Base-by-base conservation (phyloP, 2,797 vertebrate genomes). In the Octomys mimax region DNA sequence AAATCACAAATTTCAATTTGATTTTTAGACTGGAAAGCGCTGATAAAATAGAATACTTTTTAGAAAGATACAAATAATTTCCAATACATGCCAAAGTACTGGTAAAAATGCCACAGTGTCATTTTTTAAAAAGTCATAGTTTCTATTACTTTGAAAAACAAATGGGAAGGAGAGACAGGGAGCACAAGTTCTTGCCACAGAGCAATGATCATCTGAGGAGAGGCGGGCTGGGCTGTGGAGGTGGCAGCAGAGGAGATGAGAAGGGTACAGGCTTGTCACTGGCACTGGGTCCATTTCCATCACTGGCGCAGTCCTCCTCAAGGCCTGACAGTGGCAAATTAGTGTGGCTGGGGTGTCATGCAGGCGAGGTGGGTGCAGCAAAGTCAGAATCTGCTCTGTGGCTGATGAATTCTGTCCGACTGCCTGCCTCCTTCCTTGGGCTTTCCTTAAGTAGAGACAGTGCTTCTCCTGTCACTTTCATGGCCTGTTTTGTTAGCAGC, bases 1-100 rank as follows among this genome's bases (percentile, higher is more conserved):
- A 68, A 90, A 84, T 95, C 83, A 91, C 84, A 70, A 36, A 68
- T 93, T 95, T 87, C 87, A 77, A 91, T 97, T 91, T 91, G 36
- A 26, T 39, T 84, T 91, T 88, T 49, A 49, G 64, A 80, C 90
- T 80, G 28, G 49, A 73, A 93, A 64, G 61, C 59, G 61, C 42
- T 19, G 83, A 70, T 93, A 82, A 12, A 59, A 54, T 87, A 49
- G 36, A 78, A 79, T 77, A 70, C 16, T 64, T 95, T 95, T 75
- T 24, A 90, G 57, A 59, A 71, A 84, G 71, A 79, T 26, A 83
- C 21, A 90, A 84, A 57, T 79, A 70, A 93, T 46, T 91, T 26
- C 46, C 16, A 59, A 83, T 59, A 36, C 68, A 81, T 31, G 31
- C 24, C 82, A 83, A 21, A 11, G 12, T 42, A 22, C 57, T 87